A percentile compares a stretch with the other conserved stretches of the same genome.
Conservation (phyloP, 2,113 vertebrate species). For the Crypturellus undulatus region DNA sequence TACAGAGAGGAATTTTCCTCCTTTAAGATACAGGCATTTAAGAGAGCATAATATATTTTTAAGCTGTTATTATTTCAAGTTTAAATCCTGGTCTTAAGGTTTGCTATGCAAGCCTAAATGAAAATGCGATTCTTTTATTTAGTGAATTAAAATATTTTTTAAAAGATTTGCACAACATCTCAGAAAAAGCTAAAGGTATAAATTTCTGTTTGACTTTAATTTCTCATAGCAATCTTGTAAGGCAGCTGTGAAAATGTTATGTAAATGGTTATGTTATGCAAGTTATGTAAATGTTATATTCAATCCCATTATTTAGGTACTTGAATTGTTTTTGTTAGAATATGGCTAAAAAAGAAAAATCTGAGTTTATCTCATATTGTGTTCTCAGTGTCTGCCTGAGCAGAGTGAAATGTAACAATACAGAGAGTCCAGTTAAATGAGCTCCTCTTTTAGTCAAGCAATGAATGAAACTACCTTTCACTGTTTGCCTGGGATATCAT, state of each 20-base stretch:
- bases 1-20: background rate
- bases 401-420: background rate
- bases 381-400: background rate
- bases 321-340: conserved; percentile 56
- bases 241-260: conserved; percentile 44
- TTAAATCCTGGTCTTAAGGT: background rate
- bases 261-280: conserved; percentile 25
- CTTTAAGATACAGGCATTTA: background rate
- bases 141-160: background rate
- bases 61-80: background rate
- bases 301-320: background rate
- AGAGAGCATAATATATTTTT: background rate
- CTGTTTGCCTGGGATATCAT: background rate
- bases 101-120: background rate
- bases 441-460: background rate
- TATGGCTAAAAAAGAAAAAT: conserved; percentile 11
- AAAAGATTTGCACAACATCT: conserved; percentile 25
- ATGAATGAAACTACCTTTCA: background rate
- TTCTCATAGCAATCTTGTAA: conserved; percentile 40
- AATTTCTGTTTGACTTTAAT: conserved; percentile 40
- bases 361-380: background rate
- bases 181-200: conserved; percentile 29
- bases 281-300: conserved; percentile 44
- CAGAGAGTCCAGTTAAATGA: conserved; percentile 15
- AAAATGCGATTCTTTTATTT: background rate